These are phyloP conservation scores for Micoletzkya japonica DNA, from an alignment of 2,888 invertebrate species.

Conservation along the genomic window DNA sequence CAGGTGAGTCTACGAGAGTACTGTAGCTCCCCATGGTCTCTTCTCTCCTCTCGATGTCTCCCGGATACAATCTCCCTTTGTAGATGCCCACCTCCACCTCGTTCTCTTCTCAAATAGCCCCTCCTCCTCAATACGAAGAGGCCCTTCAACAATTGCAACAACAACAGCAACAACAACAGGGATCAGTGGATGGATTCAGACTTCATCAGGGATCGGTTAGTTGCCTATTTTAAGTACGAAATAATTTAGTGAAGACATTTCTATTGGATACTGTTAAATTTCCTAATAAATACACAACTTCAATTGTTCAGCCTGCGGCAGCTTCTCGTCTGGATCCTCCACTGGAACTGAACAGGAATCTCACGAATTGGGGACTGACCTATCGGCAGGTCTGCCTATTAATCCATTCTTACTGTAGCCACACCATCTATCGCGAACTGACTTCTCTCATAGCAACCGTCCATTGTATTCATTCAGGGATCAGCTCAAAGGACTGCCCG, in stretches of 20 bases:
- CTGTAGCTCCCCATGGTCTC: neutral
- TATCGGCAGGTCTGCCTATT: conserved; percentile 30
- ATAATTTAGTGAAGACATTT: neutral
- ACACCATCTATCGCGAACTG: too few relatives aligned
- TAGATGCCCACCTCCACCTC: neutral
- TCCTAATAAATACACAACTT: neutral
- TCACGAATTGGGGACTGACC: conserved; percentile 63
- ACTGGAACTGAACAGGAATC: conserved; percentile 58
- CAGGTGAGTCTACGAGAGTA: conserved; percentile 10
- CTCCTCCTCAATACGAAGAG: conserved; percentile 29
- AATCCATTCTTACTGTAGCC: neutral
- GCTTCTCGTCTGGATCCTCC: conserved; percentile 55
- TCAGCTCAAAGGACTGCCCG: conserved; percentile 38
- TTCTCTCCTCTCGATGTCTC: neutral
- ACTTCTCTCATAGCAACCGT: too few relatives aligned
- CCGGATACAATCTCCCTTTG: conserved; percentile 7
- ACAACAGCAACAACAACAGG: neutral
- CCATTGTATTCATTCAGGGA: neutral
- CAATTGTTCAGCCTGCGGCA: neutral
- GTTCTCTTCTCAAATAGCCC: conserved; percentile 14
- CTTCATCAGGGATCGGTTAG: conserved; percentile 17
- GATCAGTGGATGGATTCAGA: conserved; percentile 11
- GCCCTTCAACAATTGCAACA: conserved; percentile 30
- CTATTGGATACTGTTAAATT: neutral
- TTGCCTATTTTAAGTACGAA: neutral